phyloP scores from a whole-genome alignment of 1,140 invertebrate genomes.

The Stegodyphus dumicola region DNA sequence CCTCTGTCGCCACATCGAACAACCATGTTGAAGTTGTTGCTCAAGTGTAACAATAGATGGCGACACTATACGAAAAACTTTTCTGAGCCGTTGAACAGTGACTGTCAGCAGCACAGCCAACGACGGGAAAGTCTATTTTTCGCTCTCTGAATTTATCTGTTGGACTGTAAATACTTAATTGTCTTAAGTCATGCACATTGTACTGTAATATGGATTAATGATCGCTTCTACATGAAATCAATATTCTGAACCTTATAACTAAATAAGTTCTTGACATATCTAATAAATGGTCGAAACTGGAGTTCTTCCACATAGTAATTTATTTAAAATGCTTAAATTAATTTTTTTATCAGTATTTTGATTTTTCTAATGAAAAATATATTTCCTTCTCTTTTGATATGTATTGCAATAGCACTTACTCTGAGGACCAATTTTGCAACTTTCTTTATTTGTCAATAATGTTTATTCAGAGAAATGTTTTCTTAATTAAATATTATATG shows the following conservation, averaged over 20 bases:
- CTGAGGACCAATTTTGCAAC: background rate
- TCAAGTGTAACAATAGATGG: constrained; percentile 56
- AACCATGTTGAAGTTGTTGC: constrained; percentile 58
- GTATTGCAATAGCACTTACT: background rate
- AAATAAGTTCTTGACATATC: background rate
- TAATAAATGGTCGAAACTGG: background rate
- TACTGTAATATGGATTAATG: background rate
- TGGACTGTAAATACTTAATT: background rate
- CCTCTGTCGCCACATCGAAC: constrained; percentile 31
- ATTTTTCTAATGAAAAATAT: background rate
- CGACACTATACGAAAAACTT: background rate
- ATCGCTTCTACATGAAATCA: background rate
- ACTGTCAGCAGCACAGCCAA: background rate
- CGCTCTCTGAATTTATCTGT: background rate
- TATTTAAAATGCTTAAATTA: background rate
- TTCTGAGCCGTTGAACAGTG: background rate
- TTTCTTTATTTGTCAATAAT: background rate
- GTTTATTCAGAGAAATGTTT: background rate
- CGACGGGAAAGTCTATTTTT: background rate
- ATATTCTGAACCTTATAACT: background rate
- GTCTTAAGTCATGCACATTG: background rate
- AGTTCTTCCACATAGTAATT: background rate
- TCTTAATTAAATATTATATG: background rate
- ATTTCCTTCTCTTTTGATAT: background rate
- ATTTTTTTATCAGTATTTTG: background rate